phyloP scores from a whole-genome alignment of 2,888 invertebrate genomes.

The Labia minor region DNA sequence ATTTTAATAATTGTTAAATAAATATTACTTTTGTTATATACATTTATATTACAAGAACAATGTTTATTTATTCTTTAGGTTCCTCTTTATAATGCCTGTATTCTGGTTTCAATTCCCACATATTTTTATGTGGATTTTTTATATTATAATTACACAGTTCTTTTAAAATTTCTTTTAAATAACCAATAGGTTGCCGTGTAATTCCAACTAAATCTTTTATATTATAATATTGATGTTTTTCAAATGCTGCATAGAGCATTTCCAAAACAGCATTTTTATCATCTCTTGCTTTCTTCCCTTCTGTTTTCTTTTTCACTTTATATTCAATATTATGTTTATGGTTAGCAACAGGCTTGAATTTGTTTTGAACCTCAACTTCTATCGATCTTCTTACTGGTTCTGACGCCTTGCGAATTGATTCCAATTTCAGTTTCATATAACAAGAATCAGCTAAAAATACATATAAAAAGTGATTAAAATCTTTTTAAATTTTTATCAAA shows the following conservation, averaged over 20 bases:
- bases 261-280: conserved; percentile 93
- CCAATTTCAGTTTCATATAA: conserved; percentile 84
- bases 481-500: too few relatives aligned
- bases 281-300: conserved; percentile 90
- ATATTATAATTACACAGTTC: conserved; percentile 97
- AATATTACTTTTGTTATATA: not conserved
- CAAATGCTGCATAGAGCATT: conserved; percentile 94
- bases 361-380: conserved; percentile 77
- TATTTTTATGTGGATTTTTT: conserved; percentile 96
- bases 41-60: too few relatives aligned
- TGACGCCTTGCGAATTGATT: conserved; percentile 76
- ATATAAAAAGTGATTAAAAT: too few relatives aligned
- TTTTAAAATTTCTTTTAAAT: conserved; percentile 93
- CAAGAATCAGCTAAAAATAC: conserved; percentile 62
- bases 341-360: conserved; percentile 85
- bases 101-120: conserved; percentile 99
- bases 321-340: conserved; percentile 88
- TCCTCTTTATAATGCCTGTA: conserved; percentile 81
- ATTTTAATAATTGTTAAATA: too few relatives aligned
- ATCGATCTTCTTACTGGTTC: conserved; percentile 78
- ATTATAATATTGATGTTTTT: conserved; percentile 99
- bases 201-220: conserved; percentile 89
- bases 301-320: conserved; percentile 79
- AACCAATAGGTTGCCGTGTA: conserved; percentile 90
- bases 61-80: not conserved